Evolutionary conservation across 2,113 vertebrate species (phyloP).

Genomic region (Ursus arctos): DNA sequence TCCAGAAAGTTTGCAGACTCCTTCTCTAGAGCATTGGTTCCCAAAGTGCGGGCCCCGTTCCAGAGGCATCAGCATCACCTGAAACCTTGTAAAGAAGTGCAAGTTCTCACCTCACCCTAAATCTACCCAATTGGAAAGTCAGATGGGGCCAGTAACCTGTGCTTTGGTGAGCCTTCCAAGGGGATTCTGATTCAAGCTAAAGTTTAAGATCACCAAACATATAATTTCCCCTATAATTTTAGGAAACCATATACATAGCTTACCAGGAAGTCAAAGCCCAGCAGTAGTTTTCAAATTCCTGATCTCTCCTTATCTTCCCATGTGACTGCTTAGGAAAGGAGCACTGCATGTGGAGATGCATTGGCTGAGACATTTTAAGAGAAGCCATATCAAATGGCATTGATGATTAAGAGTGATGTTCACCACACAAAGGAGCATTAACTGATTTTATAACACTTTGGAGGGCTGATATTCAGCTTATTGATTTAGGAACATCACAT

Average conservation of each 20-base stretch:
- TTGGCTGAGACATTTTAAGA: background rate
- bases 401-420: slow-evolving; percentile 8
- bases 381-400: background rate
- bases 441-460: background rate
- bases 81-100: background rate
- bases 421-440: background rate
- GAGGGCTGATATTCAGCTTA: slow-evolving; percentile 17
- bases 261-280: background rate
- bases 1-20: background rate
- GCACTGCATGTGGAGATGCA: background rate
- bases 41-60: background rate
- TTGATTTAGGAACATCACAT: slow-evolving; percentile 36
- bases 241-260: background rate
- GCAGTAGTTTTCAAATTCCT: background rate
- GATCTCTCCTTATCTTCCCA: background rate
- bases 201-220: background rate
- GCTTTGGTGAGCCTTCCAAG: background rate
- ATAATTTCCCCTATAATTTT: background rate
- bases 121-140: background rate
- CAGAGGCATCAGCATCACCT: rapidly evolving
- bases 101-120: background rate
- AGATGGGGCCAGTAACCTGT: background rate
- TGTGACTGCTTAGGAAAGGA: background rate
- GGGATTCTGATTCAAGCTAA: background rate
- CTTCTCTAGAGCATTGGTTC: background rate